Conservation (phyloP, 2,888 invertebrate genomes). For the Helicoverpa assulta region DNA sequence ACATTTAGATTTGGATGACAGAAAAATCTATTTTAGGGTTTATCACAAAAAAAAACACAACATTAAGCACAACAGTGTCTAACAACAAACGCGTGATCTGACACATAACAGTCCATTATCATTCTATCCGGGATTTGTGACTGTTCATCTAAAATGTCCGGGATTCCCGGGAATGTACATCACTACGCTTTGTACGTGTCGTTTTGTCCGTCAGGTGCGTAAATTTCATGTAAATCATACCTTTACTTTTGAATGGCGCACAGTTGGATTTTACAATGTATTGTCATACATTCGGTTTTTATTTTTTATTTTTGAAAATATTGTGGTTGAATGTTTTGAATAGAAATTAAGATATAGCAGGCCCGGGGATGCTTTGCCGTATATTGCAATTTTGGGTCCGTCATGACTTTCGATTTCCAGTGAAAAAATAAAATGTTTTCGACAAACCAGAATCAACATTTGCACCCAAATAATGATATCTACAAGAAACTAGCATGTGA, state of each 20-base stretch:
- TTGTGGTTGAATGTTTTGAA: neutral
- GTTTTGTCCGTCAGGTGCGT: conserved; percentile 47
- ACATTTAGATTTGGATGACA: no score
- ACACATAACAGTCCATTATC: neutral
- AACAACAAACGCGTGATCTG: conserved; percentile 8
- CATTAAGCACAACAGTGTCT: neutral
- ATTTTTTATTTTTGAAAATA: neutral
- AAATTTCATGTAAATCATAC: conserved; percentile 56
- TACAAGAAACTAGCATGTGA: no score
- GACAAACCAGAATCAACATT: no score
- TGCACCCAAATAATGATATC: no score
- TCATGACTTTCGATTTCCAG: no score
- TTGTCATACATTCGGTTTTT: conserved; percentile 12
- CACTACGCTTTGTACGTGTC: conserved; percentile 37
- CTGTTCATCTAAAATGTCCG: neutral
- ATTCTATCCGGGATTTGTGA: neutral
- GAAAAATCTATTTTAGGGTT: neutral
- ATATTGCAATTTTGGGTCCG: no score
- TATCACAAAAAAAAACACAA: neutral
- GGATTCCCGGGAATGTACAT: conserved; percentile 5
- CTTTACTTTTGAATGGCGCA: conserved; percentile 36
- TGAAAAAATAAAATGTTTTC: no score
- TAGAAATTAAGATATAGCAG: neutral
- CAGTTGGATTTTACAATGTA: conserved; percentile 33
- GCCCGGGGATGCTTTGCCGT: neutral